Conservation (phyloP, 1,140 invertebrate genomes). For the Samia ricini region DNA sequence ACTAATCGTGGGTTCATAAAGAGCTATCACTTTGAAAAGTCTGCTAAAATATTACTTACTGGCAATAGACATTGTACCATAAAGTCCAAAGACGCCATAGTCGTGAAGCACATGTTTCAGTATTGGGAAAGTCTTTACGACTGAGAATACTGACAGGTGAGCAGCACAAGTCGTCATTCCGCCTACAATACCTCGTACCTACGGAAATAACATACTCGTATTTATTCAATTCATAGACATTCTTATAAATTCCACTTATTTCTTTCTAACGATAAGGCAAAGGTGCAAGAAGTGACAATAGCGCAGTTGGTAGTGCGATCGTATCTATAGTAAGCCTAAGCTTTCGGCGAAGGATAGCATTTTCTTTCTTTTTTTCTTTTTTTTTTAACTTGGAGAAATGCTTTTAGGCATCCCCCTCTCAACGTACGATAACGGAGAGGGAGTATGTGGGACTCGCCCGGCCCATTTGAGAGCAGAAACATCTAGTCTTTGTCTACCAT, state of each 20-base stretch:
- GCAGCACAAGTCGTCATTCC: constrained; percentile 83
- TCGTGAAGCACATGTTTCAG: constrained; percentile 73
- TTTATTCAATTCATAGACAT: neutral
- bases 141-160: constrained; percentile 81
- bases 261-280: neutral
- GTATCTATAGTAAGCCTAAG: too few species aligned
- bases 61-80: constrained; percentile 80
- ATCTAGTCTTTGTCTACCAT: too few species aligned
- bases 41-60: constrained; percentile 57
- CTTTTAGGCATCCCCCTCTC: too few species aligned
- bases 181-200: constrained; percentile 83
- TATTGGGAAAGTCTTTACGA: constrained; percentile 83
- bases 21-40: neutral
- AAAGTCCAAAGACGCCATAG: constrained; percentile 81
- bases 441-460: too few species aligned
- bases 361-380: too few species aligned
- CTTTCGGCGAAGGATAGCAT: too few species aligned
- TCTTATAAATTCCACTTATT: neutral
- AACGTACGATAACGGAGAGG: too few species aligned
- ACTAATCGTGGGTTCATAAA: neutral
- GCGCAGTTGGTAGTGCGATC: too few species aligned
- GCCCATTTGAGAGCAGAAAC: too few species aligned
- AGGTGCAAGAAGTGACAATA: too few species aligned
- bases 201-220: constrained; percentile 31
- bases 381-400: too few species aligned